Evolutionary conservation across 2,888 invertebrate genomes (phyloP).

Genomic region (Geophilus truncorum): DNA sequence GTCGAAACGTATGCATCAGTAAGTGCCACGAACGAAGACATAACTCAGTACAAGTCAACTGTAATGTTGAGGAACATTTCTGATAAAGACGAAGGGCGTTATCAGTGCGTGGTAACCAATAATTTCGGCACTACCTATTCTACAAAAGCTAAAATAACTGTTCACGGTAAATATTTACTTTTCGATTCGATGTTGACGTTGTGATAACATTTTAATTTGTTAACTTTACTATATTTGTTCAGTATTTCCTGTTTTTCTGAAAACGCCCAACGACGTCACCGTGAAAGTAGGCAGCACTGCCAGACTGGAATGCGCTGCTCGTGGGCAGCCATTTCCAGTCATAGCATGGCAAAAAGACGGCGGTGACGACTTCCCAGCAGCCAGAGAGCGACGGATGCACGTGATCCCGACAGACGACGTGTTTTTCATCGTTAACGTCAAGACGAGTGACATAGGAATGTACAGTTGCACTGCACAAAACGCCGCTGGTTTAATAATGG

Average conservation of each 20-base stretch:
- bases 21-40: slow-evolving; percentile 39
- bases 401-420: slow-evolving; percentile 86
- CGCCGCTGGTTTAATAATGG: slow-evolving; percentile 75
- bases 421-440: slow-evolving; percentile 87
- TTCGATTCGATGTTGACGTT: too few species aligned
- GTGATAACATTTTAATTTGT: not conserved
- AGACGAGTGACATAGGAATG: slow-evolving; percentile 79
- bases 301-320: slow-evolving; percentile 82
- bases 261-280: slow-evolving; percentile 76
- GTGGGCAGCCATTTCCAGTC: slow-evolving; percentile 80
- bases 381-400: slow-evolving; percentile 84
- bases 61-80: slow-evolving; percentile 70
- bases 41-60: slow-evolving; percentile 56
- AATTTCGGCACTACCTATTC: slow-evolving; percentile 86
- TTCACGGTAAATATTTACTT: slow-evolving; percentile 74
- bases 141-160: slow-evolving; percentile 74
- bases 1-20: slow-evolving; percentile 1
- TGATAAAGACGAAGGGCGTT: slow-evolving; percentile 76
- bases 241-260: slow-evolving; percentile 80
- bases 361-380: slow-evolving; percentile 91
- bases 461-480: slow-evolving; percentile 92
- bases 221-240: not conserved
- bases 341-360: slow-evolving; percentile 81
- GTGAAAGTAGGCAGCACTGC: slow-evolving; percentile 80
- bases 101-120: slow-evolving; percentile 89